phyloP scores from a whole-genome alignment of 1,140 invertebrate species.

The Euura saliciscinereae region DNA sequence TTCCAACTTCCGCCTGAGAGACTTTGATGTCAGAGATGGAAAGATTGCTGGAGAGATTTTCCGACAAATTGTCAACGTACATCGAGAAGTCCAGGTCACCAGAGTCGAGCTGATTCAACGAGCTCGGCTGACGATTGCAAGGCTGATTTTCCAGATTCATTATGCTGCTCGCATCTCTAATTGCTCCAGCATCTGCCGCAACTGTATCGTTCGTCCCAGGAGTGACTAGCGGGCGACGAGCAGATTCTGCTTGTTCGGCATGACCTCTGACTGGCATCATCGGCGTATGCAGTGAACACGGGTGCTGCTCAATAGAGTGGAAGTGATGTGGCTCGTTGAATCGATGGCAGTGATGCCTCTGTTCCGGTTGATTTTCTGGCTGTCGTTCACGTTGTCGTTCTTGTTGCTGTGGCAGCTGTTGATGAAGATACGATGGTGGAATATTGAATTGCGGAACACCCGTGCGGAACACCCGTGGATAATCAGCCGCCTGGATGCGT shows the following conservation, averaged over 20 bases:
- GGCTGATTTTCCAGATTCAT: slow-evolving; percentile 59
- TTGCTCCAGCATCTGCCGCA: background rate
- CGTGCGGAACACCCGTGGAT: background rate
- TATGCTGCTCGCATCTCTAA: slow-evolving; percentile 38
- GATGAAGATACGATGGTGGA: background rate
- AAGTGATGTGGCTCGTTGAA: slow-evolving; percentile 17
- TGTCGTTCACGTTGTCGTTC: background rate
- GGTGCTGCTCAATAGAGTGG: slow-evolving; percentile 23
- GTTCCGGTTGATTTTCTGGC: too few species aligned
- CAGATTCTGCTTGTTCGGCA: slow-evolving; percentile 1
- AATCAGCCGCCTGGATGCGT: slow-evolving; percentile 22
- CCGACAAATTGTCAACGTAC: slow-evolving; percentile 34
- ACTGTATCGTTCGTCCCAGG: slow-evolving; percentile 15
- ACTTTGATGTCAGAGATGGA: slow-evolving; percentile 28
- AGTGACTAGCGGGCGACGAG: slow-evolving; percentile 20
- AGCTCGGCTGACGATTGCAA: slow-evolving; percentile 37
- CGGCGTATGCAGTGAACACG: slow-evolving; percentile 10
- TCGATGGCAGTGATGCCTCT: background rate
- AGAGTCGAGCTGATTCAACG: slow-evolving; percentile 54
- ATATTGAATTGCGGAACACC: slow-evolving; percentile 20
- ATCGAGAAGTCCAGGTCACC: slow-evolving; percentile 20
- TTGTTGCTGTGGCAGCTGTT: slow-evolving; percentile 6
- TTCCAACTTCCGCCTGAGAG: background rate
- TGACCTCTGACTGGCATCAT: slow-evolving; percentile 27
- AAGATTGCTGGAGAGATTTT: slow-evolving; percentile 36